Conservation (phyloP, 2,797 vertebrate species). For the Alectoris magna region DNA sequence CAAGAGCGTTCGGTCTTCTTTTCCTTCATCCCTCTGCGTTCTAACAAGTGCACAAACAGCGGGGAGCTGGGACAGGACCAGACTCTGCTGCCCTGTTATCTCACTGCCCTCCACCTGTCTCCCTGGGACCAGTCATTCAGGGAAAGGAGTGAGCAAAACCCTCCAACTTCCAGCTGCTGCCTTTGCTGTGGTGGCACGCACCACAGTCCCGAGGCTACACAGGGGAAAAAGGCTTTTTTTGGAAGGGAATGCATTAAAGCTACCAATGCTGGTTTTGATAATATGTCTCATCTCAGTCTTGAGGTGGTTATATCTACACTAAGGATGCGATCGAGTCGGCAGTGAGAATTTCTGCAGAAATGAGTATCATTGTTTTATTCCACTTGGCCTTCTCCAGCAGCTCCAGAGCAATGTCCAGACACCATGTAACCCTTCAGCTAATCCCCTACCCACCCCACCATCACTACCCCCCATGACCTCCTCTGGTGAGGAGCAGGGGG, state of each 20-base stretch:
- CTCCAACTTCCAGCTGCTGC: neutral
- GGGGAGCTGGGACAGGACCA: neutral
- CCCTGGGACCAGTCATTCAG: neutral
- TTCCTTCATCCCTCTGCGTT: neutral
- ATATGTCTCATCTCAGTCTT: neutral
- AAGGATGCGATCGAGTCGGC: neutral
- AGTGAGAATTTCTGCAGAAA: neutral
- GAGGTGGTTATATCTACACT: neutral
- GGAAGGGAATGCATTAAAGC: neutral
- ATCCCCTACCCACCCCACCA: neutral
- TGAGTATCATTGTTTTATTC: neutral
- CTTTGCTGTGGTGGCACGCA: neutral
- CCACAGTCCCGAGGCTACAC: constrained; percentile 24
- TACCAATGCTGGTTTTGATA: neutral
- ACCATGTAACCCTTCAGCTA: neutral
- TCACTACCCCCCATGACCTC: neutral
- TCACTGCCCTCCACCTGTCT: neutral
- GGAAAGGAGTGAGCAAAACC: neutral
- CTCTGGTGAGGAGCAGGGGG: neutral
- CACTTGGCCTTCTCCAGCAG: neutral
- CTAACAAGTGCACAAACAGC: neutral
- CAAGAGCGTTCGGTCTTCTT: neutral
- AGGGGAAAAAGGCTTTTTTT: constrained; percentile 6
- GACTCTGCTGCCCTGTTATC: constrained; percentile 9
- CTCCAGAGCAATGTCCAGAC: neutral